Evolutionary conservation across 2,797 vertebrate genomes (phyloP), one percentile per base, ranked within the genome.

Genomic region (Podarcis siculus): DNA sequence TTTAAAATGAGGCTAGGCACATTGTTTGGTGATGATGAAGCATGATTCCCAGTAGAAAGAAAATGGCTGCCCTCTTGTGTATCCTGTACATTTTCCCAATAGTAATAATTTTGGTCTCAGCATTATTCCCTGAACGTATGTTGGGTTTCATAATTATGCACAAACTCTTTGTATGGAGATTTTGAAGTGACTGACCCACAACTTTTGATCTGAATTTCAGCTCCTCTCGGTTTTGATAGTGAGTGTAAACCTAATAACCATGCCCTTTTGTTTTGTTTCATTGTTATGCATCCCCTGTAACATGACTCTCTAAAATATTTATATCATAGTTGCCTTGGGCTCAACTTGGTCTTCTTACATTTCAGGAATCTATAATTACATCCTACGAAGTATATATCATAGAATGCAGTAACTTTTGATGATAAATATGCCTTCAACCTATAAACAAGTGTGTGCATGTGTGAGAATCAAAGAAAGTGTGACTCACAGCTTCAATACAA

Each of bases 281-380:
- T 77, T 89, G 42, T 13, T 80, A 49, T 79, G 15, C 83, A 72
- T 15, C 30, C 27, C 79, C 79, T 58, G 2, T 0, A 12, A 82
- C 0, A 0, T 45, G 6, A 49, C 55, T 55, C 86, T 87, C 64
- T 87, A 58, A 83, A 93, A 35, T 2, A 30, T 4, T 82, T 67
- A 69, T 25, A 61, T 76, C 84, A 82, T 0, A 79, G 77, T 37
- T 86, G 45, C 61, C 25, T 88, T 92, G 87, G 67, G 15, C 23
- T 92, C 23, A 90, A 15, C 1, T 27, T 49, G 21, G 72, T 66
- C 12, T 87, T 3, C 67, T 12, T 35, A 82, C 58, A 4, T 66
- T 89, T 85, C 80, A 87, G 30, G 32, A 91, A 83, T 27, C 13
- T 93, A 2, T 61, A 80, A 82, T 85, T 91, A 17, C 10, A 37